Base-by-base conservation (phyloP, 2,888 invertebrate genomes). In the Aspidiotus destructor region DNA sequence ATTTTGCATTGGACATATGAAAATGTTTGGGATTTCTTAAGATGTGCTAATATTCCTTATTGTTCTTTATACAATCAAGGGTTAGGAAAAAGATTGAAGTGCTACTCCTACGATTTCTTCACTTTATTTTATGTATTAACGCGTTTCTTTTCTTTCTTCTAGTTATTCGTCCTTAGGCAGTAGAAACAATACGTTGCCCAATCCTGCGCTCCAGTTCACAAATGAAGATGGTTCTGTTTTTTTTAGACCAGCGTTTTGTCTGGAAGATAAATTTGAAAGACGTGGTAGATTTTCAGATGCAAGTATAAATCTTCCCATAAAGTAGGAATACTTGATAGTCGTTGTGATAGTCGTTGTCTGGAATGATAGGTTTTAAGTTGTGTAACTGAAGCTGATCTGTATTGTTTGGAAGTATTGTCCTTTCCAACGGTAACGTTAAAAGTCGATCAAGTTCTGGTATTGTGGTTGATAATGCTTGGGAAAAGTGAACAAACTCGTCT, bases 31-130 rank as follows among this genome's bases (percentile, higher is more conserved):
- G 82, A 84, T 69, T 95, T 94, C 75, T 81, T 98, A 7, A 78
- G 89, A 28, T 80, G 82, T 57, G 82, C 88, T 64, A 81, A 85
- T 70, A 85, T 98, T 69, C 90, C 94, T 28, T 99, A 97, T 76
- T 99, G 98, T 77, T 80, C 82, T 48, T 81, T 99, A 0, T 99
- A 99, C 77, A 89, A 97, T 76, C 78, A 82, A 76, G 98, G 98
- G 80, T 92, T 80, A 69, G 54, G 0, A 28, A 8, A 28, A 10
- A 40, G 16, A 8, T 28, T 16, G 7, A 54, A 17, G 9, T 2
- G 16, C 2, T 54, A 8, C 17, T 54, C 3, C 52, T 52, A 5
- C 13, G 5, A 52, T 52, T 52, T 52, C 3, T 15, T 52, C 13
- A 11, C 5, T 15, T 2, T 17, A 48, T 48, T 53, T 11, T 11